Conservation (phyloP, 2,797 vertebrate species). For the Melanotaenia pygmaea region DNA sequence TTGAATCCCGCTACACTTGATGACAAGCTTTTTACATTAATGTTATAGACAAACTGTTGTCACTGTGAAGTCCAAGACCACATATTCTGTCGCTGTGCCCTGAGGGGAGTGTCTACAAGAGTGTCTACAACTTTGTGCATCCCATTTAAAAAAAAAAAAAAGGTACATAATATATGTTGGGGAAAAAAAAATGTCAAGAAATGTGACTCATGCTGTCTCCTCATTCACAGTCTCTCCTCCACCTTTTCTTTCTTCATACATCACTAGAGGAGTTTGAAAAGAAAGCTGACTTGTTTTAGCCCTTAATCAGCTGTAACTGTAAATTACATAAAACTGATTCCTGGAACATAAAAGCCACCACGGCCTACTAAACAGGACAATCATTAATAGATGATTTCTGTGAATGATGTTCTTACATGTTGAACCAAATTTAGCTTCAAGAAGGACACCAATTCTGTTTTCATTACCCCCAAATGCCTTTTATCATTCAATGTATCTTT, state of each 20-base stretch:
- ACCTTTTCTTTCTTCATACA: background rate
- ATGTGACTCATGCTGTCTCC: conserved; percentile 6
- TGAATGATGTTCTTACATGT: background rate
- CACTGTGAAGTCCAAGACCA: conserved; percentile 2
- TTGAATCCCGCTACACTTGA: background rate
- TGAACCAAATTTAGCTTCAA: background rate
- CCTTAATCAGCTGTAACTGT: background rate
- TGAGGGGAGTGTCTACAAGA: conserved; percentile 2
- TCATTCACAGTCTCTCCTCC: conserved; percentile 35
- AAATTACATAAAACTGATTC: background rate
- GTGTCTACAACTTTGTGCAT: background rate
- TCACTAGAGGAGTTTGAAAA: background rate
- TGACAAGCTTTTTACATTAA: background rate
- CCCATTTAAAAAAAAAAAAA: background rate
- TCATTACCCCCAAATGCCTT: background rate
- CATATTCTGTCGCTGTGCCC: background rate
- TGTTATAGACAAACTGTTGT: background rate
- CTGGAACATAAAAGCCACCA: background rate
- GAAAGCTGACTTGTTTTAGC: background rate
- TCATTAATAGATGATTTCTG: background rate
- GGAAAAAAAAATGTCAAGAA: conserved; percentile 32
- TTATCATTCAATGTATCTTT: background rate
- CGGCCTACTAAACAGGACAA: background rate
- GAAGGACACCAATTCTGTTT: background rate
- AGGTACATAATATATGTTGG: background rate